Base-by-base conservation (phyloP, 1,140 invertebrate genomes). In the Drosophila leontia region DNA sequence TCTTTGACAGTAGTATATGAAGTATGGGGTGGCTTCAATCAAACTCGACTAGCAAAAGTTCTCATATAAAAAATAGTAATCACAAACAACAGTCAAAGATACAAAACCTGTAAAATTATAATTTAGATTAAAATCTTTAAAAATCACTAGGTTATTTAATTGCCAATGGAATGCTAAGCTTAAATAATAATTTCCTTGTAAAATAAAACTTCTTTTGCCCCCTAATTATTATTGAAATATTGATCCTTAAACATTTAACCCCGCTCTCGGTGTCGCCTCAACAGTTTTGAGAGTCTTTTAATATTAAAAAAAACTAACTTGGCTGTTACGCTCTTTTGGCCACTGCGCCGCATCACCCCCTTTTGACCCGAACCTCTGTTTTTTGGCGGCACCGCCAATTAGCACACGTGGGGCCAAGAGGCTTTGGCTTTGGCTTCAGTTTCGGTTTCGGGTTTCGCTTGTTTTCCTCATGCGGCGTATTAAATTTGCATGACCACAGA, bases 331-430 rank as follows among this genome's bases (percentile, higher is more conserved):
- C 29, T 44, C 29, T 44, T 60, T 64, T 44, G 37, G 55, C 62
- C 55, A 57, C 26, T 26, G 23, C 7, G 13, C 11, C 17, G 3
- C 62, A 8, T 32, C 5, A 3, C 12, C 11, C 13, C 17, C 13
- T 5, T 15, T 39, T 26, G 35, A 26, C 13, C 53, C 3, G 15
- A 65, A 44, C 44, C 64, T 26, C 51, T 58, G 51, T 23, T 48
- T 53, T 53, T 51, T 53, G 65, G 67, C 56, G 42, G 61, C 70
- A 58, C 53, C 77, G 63, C 77, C 78, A 80, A 80, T 80, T 80
- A 80, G 78, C 70, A 80, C 78, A 80, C 78, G 74, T 63, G 76
- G 61, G 57, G 57, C 62, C 74, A 77, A 68, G 75, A 77, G 75
- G 74, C 74, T 75, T 65, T 76, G 58, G 74, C 64, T 61, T 63